Percentiles rank a stretch among this genome's conserved stretches.
Conservation (phyloP, 2,888 invertebrate species). For the Troglohyphantes excavatus region DNA sequence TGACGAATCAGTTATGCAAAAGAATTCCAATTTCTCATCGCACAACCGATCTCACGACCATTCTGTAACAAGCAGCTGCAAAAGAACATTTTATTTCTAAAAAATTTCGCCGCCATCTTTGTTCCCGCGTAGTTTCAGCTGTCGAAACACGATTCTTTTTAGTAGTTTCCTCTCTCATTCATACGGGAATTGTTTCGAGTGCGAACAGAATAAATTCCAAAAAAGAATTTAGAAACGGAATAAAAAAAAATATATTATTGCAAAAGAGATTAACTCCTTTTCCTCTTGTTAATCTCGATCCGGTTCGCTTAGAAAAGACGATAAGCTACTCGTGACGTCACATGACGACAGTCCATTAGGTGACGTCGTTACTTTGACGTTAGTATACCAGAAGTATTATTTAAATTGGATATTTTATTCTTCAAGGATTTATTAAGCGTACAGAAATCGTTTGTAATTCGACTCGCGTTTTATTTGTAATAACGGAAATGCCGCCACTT, state of each 20-base stretch:
- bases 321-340: not conserved
- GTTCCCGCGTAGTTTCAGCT: not conserved
- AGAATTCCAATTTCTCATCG: not conserved
- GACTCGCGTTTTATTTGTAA: not conserved
- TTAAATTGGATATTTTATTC: not conserved
- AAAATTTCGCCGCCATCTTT: not conserved
- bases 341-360: not conserved
- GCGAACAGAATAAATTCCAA: not conserved
- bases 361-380: conserved; percentile 5
- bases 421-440: not conserved
- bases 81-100: not conserved
- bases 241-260: not conserved
- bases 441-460: not conserved
- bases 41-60: not conserved
- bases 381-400: not conserved
- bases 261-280: not conserved
- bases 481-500: not conserved
- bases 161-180: not conserved
- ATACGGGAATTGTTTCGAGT: not conserved
- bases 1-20: not conserved
- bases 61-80: not conserved
- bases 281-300: not conserved
- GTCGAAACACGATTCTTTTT: not conserved
- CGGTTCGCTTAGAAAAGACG: not conserved
- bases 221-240: not conserved